These are phyloP conservation scores for Busseola fusca DNA, from an alignment of 2,888 invertebrate species.

Conservation along the genomic window DNA sequence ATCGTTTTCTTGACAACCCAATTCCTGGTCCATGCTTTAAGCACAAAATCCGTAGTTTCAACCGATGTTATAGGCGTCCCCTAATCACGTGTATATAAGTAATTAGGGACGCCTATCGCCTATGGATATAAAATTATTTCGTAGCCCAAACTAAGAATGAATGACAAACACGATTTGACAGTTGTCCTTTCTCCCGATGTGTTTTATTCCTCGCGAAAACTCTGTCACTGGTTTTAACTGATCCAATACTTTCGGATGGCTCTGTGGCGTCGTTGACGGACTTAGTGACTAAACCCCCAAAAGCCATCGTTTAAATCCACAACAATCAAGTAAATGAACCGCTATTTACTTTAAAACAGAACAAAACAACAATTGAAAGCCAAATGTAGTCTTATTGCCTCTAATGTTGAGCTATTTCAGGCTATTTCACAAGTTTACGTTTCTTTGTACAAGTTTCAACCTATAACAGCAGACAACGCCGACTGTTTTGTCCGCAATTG, in stretches of 20 bases:
- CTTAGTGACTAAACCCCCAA: neutral
- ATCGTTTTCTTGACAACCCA: constrained; percentile 33
- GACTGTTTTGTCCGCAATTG: constrained; percentile 40
- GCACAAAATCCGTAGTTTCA: no score
- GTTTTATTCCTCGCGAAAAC: no score
- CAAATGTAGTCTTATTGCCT: constrained; percentile 42
- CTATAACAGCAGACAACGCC: constrained; percentile 30
- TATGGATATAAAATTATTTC: no score
- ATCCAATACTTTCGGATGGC: neutral
- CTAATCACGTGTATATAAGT: no score
- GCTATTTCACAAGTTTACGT: constrained; percentile 39
- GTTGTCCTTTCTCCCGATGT: no score
- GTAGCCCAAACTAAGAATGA: no score
- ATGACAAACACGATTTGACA: no score
- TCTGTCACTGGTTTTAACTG: neutral
- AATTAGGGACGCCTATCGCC: no score
- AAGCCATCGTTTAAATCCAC: constrained; percentile 9
- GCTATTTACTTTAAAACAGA: constrained; percentile 27
- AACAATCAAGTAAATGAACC: constrained; percentile 25
- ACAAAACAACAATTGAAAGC: constrained; percentile 42
- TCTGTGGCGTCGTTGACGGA: neutral
- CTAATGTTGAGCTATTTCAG: constrained; percentile 38
- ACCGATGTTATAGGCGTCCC: no score
- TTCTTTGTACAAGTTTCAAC: constrained; percentile 49
- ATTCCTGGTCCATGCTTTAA: neutral